Conservation (phyloP, 2,888 invertebrate genomes). For the Gerris lacustris region DNA sequence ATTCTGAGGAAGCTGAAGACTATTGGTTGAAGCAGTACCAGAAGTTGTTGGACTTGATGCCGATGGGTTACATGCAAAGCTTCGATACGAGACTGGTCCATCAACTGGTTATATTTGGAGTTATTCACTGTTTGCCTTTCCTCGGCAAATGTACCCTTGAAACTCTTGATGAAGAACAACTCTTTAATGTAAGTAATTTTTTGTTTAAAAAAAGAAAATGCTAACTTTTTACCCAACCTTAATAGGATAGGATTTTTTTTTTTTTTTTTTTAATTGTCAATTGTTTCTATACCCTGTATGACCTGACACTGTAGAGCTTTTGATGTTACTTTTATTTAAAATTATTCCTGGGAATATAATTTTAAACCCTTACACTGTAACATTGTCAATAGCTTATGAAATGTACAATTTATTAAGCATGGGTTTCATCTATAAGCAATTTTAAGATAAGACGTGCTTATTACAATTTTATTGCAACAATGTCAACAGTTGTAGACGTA, state of each 20-base stretch:
- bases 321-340: too few relatives aligned
- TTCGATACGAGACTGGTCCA: constrained; percentile 56
- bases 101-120: constrained; percentile 56
- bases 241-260: not conserved
- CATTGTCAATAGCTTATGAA: too few relatives aligned
- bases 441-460: too few relatives aligned
- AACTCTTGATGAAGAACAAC: constrained; percentile 20
- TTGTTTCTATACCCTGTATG: too few relatives aligned
- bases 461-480: too few relatives aligned
- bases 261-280: constrained; percentile 13
- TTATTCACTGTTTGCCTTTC: constrained; percentile 63
- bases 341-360: too few relatives aligned
- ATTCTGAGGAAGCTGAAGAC: constrained; percentile 29
- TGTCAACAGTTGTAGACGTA: too few relatives aligned
- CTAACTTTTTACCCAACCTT: not conserved
- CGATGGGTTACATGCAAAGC: constrained; percentile 49
- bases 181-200: constrained; percentile 23
- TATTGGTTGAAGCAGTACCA: constrained; percentile 76
- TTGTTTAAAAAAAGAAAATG: not conserved
- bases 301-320: too few relatives aligned
- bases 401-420: too few relatives aligned
- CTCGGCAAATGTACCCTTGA: constrained; percentile 46
- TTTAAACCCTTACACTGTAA: too few relatives aligned
- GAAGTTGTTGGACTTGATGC: constrained; percentile 61
- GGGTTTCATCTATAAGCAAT: too few relatives aligned